Evolutionary conservation across 2,888 invertebrate genomes (phyloP), one percentile per base, ranked within the genome.

Genomic region (Macrostomum cliftonense): DNA sequence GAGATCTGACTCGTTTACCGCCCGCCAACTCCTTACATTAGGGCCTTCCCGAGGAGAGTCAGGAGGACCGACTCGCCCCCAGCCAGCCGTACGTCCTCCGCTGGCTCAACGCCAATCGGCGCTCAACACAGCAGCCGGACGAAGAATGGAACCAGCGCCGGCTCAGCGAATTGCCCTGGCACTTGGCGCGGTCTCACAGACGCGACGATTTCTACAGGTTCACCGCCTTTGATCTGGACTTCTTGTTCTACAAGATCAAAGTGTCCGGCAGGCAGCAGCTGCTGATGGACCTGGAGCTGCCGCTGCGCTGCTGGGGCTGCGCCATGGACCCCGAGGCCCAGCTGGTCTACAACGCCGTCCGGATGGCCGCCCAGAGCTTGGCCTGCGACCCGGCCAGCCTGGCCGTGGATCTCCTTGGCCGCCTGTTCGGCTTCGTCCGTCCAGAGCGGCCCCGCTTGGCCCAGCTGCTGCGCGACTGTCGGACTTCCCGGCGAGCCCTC

Each of bases 91-190:
- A 43, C 20, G 20, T 43, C 14, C 21, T 43, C 5, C 14, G 21
- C 21, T 39, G 44, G n/a, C 16, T 44, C 2, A 12, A 2, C 46
- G 42, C 28, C 52, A 53, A 38, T 45, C 39, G 53, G 11, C 28
- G 9, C 5, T 28, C 28, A 9, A 4, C 5, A 9, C 28, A 4
- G 28, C 28, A 28, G 28, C 28, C 28, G 9, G 28, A 28, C 28
- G 28, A 28, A 9, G 5, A 91, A 67, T 64, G 56, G 56, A 66
- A 67, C 52, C 54, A 54, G 20, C 48, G 65, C n/a, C 66, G 64
- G 52, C 53, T 67, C 54, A 57, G 56, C 28, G 62, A 64, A 46
- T 54, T 67, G 42, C 64, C 65, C 1, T 61, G 56, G 47, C 58
- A 62, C 46, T 54, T 66, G 39, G 45, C 56, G 13, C 20, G 2